Base-by-base conservation (phyloP, 2,888 invertebrate genomes). In the Eurytoma californica region DNA sequence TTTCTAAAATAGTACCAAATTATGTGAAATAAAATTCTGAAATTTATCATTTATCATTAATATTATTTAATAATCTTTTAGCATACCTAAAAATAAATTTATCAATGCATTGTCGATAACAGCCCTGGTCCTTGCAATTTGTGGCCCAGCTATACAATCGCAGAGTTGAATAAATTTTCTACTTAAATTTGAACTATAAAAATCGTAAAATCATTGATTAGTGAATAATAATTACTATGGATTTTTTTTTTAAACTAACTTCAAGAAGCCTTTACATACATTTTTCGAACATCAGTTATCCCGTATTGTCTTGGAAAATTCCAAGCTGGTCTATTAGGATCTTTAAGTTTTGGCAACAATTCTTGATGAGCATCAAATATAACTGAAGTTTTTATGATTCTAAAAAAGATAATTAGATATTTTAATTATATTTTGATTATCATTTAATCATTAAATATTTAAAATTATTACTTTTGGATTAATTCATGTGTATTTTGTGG, bases 301-400 rank as follows among this genome's bases (percentile, higher is more conserved):
- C 97, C 97, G 88, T 94, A 94, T 76, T 92, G 91, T 83, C 95
- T 93, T 0, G 95, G 93, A 85, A 95, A 94, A 85, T 92, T 93
- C 88, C 92, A 94, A 28, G 94, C 94, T 12, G 96, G 95, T 84
- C 95, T 93, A 39, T 91, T 89, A 1, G 93, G 92, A 86, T 96
- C 94, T 87, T 94, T 94, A 3, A 93, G 91, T 89, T 93, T 95
- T 0, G 96, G 95, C 66, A 97, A 89, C 86, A 94, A 95, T 79
- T 94, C 92, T 88, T 96, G 95, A 86, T 95, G 93, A 24, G 95
- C 93, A 91, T 97, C 97, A 90, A 94, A 95, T 47, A 95, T 91
- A 87, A 94, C 93, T 0, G 95, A 93, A 63, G 92, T 92, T 65
- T 94, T 86, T 75, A 95, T 93, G 3, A 93, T 92, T 84, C 87